Evolutionary conservation across 2,888 invertebrate genomes (phyloP), one percentile per base, ranked within the genome.

Genomic region (Rotaria sp.): DNA sequence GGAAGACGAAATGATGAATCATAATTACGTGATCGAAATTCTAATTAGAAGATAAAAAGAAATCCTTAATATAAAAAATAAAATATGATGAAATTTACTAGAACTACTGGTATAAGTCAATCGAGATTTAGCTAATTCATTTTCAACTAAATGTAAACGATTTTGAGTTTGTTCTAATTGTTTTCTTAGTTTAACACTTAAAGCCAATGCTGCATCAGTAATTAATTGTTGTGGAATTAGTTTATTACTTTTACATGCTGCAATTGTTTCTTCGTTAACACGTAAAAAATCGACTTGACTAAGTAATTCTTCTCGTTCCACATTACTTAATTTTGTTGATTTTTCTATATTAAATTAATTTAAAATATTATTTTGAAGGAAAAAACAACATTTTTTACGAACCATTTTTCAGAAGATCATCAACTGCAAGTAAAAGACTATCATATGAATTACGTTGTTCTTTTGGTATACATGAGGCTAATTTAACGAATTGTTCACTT

Each of bases 241-340:
- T 24, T 89, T 88, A 26, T 89, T 88, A 57, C 89, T 89, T 75
- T 89, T 88, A 10, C 90, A 90, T 75, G 88, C 88, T 87, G 89
- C 89, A 13, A 90, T 88, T 2, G 89, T 89, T 18, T 88, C 88
- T 85, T 90, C 90, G 21, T 89, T 89, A 48, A 90, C 87, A 5
- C 89, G 88, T n/a, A 88, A 88, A 87, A 89, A 90, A 88, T 90
- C 89, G 13, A 90, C 88, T 26, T 89, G 88, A 18, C 88, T 88
- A 45, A 90, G 87, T 11, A 90, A 87, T 30, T 89, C 89, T n/a
- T 88, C 86, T 52, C 88, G 87, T 84, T 90, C 80, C 4, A 2
- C 10, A 26, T 2, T 18, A 80, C n/a, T 80, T 15, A 80, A 45
- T 45, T 67, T 35, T 35, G 67, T 67, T 18, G 67, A 67, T 15